Conservation (phyloP, 2,113 vertebrate genomes). For the Scalopus aquaticus region DNA sequence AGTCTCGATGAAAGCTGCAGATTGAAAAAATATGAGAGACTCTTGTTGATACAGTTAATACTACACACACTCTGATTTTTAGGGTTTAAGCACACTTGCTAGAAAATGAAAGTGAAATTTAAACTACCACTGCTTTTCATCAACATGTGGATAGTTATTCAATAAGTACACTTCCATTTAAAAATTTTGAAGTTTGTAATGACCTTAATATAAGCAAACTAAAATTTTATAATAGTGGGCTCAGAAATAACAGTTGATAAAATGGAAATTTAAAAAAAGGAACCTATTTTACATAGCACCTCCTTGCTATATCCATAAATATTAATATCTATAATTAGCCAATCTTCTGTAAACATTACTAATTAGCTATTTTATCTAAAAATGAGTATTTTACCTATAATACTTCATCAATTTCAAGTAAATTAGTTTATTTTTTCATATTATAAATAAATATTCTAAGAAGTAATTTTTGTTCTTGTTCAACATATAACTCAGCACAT, state of each 20-base stretch:
- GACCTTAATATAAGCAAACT: conserved; percentile 19
- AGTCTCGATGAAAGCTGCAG: conserved; percentile 90
- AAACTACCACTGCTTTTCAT: conserved; percentile 15
- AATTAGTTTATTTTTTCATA: conserved; percentile 25
- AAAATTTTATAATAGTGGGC: not conserved
- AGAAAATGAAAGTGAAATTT: conserved; percentile 57
- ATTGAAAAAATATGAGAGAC: conserved; percentile 55
- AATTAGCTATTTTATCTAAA: conserved; percentile 12
- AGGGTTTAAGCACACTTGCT: not conserved
- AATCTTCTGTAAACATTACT: conserved; percentile 45
- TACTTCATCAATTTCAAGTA: not conserved
- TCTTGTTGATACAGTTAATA: not conserved
- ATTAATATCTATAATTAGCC: not conserved
- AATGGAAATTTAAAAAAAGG: conserved; percentile 8
- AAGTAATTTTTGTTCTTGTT: not conserved
- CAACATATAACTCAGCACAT: not conserved
- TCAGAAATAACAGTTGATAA: conserved; percentile 9
- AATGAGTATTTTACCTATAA: conserved; percentile 24
- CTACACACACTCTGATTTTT: not conserved
- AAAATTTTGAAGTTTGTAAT: conserved; percentile 7
- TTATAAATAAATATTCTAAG: conserved; percentile 25
- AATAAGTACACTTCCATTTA: conserved; percentile 28
- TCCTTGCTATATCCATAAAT: not conserved
- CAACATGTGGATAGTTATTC: not conserved
- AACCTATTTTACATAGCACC: not conserved